Percentiles rank a stretch among this genome's conserved stretches.
Evolutionary conservation across 2,113 vertebrate genomes (phyloP).

Genomic region (Shinisaurus crocodilurus): DNA sequence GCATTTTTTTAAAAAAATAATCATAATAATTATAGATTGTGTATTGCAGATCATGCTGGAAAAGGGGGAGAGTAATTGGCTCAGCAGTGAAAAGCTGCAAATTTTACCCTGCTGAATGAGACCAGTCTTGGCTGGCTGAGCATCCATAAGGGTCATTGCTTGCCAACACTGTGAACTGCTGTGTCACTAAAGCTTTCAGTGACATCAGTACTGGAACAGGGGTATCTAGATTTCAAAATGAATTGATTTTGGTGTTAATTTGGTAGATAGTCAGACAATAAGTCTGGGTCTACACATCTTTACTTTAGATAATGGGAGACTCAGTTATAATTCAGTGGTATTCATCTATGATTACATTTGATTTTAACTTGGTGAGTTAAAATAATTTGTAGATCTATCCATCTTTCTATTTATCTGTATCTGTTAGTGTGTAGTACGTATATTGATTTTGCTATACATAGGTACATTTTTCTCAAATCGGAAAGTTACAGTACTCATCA

Average conservation of each 20-base stretch:
- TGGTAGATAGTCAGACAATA: neutral
- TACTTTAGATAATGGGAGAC: too few species aligned
- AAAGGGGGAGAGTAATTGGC: neutral
- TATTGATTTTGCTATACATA: neutral
- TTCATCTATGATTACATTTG: neutral
- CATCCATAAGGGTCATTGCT: too few species aligned
- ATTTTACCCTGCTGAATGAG: too few species aligned
- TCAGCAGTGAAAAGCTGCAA: too few species aligned
- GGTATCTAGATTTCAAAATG: neutral
- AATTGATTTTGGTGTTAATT: neutral
- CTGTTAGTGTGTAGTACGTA: neutral
- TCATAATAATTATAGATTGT: neutral
- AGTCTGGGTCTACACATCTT: neutral
- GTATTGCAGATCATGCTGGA: conserved; percentile 15
- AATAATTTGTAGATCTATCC: neutral
- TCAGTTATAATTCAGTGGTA: neutral
- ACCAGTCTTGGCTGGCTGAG: too few species aligned
- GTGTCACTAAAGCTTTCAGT: too few species aligned
- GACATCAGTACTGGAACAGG: neutral
- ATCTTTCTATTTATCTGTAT: too few species aligned
- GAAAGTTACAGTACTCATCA: neutral
- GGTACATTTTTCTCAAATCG: neutral
- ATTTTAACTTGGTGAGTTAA: neutral
- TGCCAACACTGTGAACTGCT: too few species aligned
- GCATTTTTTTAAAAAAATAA: conserved; percentile 12